A percentile compares a stretch with the other conserved stretches of the same genome.
These are phyloP conservation scores for Archegozetes longisetosus DNA, from an alignment of 1,140 invertebrate species.

Conservation along the genomic window DNA sequence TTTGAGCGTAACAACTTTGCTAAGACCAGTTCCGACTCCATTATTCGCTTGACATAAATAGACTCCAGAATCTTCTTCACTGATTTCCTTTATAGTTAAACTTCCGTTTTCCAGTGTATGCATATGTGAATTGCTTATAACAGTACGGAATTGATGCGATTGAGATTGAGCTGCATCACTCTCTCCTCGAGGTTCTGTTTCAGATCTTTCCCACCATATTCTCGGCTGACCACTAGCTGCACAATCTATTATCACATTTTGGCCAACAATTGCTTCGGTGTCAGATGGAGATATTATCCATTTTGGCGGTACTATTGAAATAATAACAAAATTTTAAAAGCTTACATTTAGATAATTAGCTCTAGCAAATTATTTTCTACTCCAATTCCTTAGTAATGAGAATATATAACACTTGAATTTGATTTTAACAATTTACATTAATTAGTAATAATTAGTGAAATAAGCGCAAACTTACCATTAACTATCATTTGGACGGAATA, in stretches of 20 bases:
- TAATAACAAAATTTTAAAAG: no score
- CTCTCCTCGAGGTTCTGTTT: not conserved
- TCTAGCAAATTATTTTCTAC: not conserved
- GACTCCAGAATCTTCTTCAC: constrained; percentile 29
- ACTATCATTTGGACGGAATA: constrained; percentile 26
- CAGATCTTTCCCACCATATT: constrained; percentile 33
- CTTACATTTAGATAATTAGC: not conserved
- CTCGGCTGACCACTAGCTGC: constrained; percentile 35
- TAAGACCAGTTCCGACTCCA: constrained; percentile 31
- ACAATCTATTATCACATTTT: constrained; percentile 32
- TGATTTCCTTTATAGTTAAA: constrained; percentile 28
- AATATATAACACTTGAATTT: no score
- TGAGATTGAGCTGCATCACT: not conserved
- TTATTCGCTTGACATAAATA: constrained; percentile 36
- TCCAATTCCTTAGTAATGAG: no score
- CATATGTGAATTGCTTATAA: constrained; percentile 24
- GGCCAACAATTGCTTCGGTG: constrained; percentile 31
- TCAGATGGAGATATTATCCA: constrained; percentile 37
- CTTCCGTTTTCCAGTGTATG: constrained; percentile 31
- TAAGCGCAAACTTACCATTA: constrained; percentile 27
- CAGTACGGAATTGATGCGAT: constrained; percentile 8
- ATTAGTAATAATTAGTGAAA: constrained; percentile 9
- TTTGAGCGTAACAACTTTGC: constrained; percentile 32
- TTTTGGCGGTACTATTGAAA: constrained; percentile 37
- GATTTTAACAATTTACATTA: no score